phyloP scores from a whole-genome alignment of 2,113 vertebrate genomes.

The Strix uralensis region DNA sequence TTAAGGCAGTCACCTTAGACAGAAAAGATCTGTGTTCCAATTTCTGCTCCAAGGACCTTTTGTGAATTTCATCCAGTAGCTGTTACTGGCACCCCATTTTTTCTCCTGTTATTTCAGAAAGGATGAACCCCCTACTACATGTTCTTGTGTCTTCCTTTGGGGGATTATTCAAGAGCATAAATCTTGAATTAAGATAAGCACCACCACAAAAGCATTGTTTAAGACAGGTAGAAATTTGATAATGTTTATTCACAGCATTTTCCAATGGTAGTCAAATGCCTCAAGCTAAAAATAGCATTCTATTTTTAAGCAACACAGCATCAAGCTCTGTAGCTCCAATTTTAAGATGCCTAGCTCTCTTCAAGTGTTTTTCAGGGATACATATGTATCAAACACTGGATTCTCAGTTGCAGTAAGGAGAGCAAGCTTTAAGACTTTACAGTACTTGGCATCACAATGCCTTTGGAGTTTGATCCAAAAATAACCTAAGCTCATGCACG shows the following conservation, averaged over 20 bases:
- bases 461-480: neutral
- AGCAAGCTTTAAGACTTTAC: neutral
- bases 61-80: neutral
- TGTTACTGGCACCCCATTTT: neutral
- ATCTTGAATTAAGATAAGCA: neutral
- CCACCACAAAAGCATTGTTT: neutral
- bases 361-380: neutral
- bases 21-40: neutral
- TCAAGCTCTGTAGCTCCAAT: neutral
- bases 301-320: neutral
- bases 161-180: neutral
- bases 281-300: neutral
- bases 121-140: neutral
- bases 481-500: neutral
- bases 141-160: neutral
- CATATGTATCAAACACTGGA: neutral
- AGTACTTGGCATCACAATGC: neutral
- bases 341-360: neutral
- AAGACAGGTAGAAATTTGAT: neutral
- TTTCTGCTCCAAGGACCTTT: neutral
- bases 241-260: slow-evolving; percentile 1
- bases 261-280: neutral
- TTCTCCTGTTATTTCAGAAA: neutral
- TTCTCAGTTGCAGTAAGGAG: neutral
- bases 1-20: neutral